Percentiles rank a stretch among this genome's conserved stretches.
These are phyloP conservation scores for Tribolium castaneum DNA, from an alignment of 1,140 invertebrate species.

Conservation along the genomic window DNA sequence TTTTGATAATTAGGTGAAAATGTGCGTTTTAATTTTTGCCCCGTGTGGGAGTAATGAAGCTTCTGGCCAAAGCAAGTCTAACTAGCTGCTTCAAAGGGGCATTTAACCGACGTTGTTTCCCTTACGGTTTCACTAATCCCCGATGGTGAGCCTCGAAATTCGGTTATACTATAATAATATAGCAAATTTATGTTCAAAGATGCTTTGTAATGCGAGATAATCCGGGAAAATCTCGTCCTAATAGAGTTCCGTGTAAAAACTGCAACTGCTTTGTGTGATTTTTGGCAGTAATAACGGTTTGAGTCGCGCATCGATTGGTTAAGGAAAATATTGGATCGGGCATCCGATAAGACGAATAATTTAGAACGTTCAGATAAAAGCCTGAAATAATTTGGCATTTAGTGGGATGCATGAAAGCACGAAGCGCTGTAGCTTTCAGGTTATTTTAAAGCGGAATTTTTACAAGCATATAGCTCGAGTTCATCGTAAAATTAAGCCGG, in stretches of 20 bases:
- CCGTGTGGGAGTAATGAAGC: neutral
- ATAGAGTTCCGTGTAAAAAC: neutral
- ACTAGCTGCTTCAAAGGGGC: slow-evolving; percentile 1
- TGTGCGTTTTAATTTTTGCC: neutral
- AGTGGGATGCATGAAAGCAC: slow-evolving; percentile 23
- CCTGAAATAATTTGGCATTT: slow-evolving; percentile 34
- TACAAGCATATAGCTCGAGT: slow-evolving; percentile 45
- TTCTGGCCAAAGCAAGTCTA: neutral
- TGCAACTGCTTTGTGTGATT: neutral
- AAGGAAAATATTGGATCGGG: slow-evolving; percentile 9
- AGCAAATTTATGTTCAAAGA: slow-evolving; percentile 3
- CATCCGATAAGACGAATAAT: slow-evolving; percentile 24
- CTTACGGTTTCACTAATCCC: slow-evolving; percentile 11
- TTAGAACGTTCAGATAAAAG: slow-evolving; percentile 28
- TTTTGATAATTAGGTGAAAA: neutral
- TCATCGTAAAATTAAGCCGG: slow-evolving; percentile 47
- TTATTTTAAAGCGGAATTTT: slow-evolving; percentile 41
- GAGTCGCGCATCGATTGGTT: neutral
- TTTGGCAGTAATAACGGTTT: neutral
- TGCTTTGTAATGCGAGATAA: neutral
- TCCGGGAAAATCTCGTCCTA: neutral
- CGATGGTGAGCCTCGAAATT: slow-evolving; percentile 9
- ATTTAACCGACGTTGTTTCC: slow-evolving; percentile 9
- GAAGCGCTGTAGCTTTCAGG: slow-evolving; percentile 19
- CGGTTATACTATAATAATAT: slow-evolving; percentile 8